Evolutionary conservation across 2,888 invertebrate species (phyloP).

Genomic region (Xanthorhoe designata): DNA sequence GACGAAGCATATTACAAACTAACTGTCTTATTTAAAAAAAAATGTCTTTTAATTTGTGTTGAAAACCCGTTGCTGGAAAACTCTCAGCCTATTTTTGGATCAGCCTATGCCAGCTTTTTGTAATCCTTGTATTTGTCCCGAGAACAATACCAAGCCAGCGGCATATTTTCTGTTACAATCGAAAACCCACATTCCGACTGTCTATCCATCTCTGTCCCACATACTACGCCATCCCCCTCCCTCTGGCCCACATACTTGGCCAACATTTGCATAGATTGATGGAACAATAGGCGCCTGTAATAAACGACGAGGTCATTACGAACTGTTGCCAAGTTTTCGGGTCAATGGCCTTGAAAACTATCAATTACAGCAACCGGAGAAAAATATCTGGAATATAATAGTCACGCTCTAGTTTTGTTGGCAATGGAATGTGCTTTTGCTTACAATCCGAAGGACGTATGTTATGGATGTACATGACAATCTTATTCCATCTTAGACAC

Average conservation of each 20-base stretch:
- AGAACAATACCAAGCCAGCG: neutral
- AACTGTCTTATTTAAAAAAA: too few relatives aligned
- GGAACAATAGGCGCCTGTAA: slow-evolving; percentile 36
- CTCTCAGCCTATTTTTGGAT: neutral
- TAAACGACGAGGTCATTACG: slow-evolving; percentile 35
- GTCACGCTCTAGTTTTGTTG: slow-evolving; percentile 14
- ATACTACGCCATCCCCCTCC: slow-evolving; percentile 7
- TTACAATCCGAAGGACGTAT: neutral
- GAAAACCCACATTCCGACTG: slow-evolving; percentile 11
- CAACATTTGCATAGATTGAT: slow-evolving; percentile 38
- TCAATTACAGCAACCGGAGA: slow-evolving; percentile 20
- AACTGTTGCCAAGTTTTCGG: slow-evolving; percentile 37
- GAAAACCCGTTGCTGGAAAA: too few relatives aligned
- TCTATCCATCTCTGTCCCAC: slow-evolving; percentile 16
- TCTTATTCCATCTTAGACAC: too few relatives aligned
- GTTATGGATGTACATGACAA: too few relatives aligned
- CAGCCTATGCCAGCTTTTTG: neutral
- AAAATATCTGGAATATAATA: slow-evolving; percentile 24
- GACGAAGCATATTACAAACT: too few relatives aligned
- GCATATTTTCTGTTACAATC: neutral
- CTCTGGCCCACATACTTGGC: slow-evolving; percentile 29
- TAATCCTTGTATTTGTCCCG: neutral
- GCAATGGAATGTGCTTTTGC: neutral
- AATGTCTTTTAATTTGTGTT: too few relatives aligned
- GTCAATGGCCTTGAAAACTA: slow-evolving; percentile 29